These are phyloP conservation scores for rabbit (Oryctolagus cuniculus) DNA, from an alignment of 2,113 vertebrate species.

Conservation along the genomic window mOryCun1.1 NC_091441.1:32015501-32016000, in stretches of 20 bases:
- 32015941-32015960: background rate
- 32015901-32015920: background rate
- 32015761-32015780: background rate
- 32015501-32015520: background rate
- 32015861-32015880: background rate
- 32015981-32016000: background rate
- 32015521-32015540: background rate
- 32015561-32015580: background rate
- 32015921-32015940: background rate
- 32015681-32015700: background rate
- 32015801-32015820: background rate
- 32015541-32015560: background rate
- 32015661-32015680: background rate
- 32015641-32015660: background rate
- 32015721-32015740: background rate
- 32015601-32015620: background rate
- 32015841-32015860: background rate
- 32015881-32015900: background rate
- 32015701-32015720: no score
- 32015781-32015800: background rate
- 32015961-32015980: background rate
- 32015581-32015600: background rate
- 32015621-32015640: background rate
- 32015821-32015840: background rate
- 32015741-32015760: background rate